Percentiles rank a stretch among this genome's conserved stretches.
These are phyloP conservation scores for Manacus vitellinus DNA, from an alignment of 2,113 vertebrate genomes.

Conservation along the genomic window DNA sequence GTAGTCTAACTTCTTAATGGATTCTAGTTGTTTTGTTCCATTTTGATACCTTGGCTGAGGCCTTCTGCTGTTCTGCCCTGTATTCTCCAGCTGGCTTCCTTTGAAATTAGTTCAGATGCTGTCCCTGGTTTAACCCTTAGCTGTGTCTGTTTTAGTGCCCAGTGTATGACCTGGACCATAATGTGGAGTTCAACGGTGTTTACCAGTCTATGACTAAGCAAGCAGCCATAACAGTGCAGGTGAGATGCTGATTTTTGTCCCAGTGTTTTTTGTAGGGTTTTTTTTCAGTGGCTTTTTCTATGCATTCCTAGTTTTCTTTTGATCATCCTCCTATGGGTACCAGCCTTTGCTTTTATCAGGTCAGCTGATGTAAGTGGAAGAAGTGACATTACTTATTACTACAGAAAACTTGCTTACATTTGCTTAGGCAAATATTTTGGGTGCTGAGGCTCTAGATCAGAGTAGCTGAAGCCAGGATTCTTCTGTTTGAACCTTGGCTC, in stretches of 20 bases:
- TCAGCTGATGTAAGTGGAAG: not conserved
- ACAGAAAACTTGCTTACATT: not conserved
- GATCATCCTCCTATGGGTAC: not conserved
- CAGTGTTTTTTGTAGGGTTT: not conserved
- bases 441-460: not conserved
- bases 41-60: not conserved
- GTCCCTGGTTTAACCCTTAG: not conserved
- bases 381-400: not conserved
- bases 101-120: not conserved
- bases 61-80: not conserved
- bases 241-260: constrained; percentile 33
- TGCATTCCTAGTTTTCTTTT: not conserved
- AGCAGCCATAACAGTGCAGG: constrained; percentile 82
- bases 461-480: not conserved
- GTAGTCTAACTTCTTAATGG: not conserved
- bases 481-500: not conserved
- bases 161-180: constrained; percentile 82
- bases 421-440: not conserved
- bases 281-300: not conserved
- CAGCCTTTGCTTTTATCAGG: not conserved
- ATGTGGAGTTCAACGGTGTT: constrained; percentile 82
- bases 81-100: not conserved
- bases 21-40: not conserved
- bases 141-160: constrained; percentile 74
- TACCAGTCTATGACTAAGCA: constrained; percentile 85